Evolutionary conservation across 2,113 vertebrate species (phyloP), one percentile per base, ranked within the genome.

Genomic region (Petrocephalus zakoni): DNA sequence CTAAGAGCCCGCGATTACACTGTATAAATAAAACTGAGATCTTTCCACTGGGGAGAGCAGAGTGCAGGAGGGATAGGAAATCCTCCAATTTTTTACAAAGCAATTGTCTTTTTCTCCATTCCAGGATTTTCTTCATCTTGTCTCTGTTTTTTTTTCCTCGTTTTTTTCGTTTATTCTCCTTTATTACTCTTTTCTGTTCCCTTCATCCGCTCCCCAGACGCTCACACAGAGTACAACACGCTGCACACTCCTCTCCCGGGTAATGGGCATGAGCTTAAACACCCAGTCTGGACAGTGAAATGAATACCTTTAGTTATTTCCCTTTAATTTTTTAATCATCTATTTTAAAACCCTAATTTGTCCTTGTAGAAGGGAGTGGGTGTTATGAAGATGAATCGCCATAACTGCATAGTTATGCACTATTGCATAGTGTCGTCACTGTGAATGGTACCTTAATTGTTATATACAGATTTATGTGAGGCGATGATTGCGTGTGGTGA

Each of bases 401-500:
- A 15, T 87, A 51, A 7, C 47, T 86, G 56, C 68, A 25, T 87
- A 42, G 42, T 42, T 42, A 42, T 42, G 42, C 42, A 42, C 42
- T 51, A 89, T 86, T 89, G 75, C 85, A 89, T 88, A 89, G 89
- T 58, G 46, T 37, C 52, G 49, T 86, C 68, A 78, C 81, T 90
- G 75, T 19, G 64, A 86, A 86, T 90, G 72, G 42, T 83, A 81
- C 88, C 55, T 49, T 61, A 53, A 82, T 90, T 86, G 88, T 88
- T 91, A 89, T 90, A 90, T 87, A 91, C 78, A 89, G 87, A 91
- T 91, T 91, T 92, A 91, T 91, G 87, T 88, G 83, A 83, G 8
- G 87, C 68, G 89, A 87, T 90, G 64, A 61, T 86, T 87, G 42
- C 86, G 25, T 82, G 47, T 82, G 34, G 55, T 87, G 85, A 89